Evolutionary conservation across 2,888 invertebrate genomes (phyloP).

Genomic region (Malthinus flaveolus): DNA sequence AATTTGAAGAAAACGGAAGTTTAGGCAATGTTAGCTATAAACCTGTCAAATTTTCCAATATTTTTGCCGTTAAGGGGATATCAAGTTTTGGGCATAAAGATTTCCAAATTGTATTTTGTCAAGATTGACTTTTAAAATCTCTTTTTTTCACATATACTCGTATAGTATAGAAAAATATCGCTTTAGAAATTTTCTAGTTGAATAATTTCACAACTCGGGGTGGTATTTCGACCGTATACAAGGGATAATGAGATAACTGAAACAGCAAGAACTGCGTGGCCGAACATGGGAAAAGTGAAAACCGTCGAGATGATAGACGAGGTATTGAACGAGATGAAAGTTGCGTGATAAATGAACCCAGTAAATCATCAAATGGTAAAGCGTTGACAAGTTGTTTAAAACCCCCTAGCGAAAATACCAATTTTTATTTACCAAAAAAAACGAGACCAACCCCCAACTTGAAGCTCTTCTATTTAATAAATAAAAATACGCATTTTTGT

Average conservation of each 20-base stretch:
- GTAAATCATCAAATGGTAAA: constrained; percentile 36
- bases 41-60: constrained; percentile 19
- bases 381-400: constrained; percentile 38
- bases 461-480: background rate
- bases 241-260: constrained; percentile 25
- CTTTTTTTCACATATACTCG: constrained; percentile 8
- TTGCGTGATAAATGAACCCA: constrained; percentile 37
- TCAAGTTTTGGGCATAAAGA: constrained; percentile 9
- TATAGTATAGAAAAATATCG: constrained; percentile 27
- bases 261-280: constrained; percentile 13
- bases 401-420: constrained; percentile 21
- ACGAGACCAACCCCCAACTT: background rate
- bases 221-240: constrained; percentile 11
- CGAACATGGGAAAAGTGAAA: constrained; percentile 16
- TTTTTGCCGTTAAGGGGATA: constrained; percentile 12
- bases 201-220: constrained; percentile 20
- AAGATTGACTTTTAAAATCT: constrained; percentile 28
- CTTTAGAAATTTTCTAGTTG: constrained; percentile 23
- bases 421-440: constrained; percentile 1
- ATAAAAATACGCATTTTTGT: background rate
- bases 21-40: constrained; percentile 10
- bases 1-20: background rate
- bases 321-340: constrained; percentile 42
- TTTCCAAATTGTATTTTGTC: constrained; percentile 25
- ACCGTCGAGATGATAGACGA: constrained; percentile 41